Evolutionary conservation across 2,113 vertebrate genomes (phyloP).

Genomic region (Electrona antarctica): DNA sequence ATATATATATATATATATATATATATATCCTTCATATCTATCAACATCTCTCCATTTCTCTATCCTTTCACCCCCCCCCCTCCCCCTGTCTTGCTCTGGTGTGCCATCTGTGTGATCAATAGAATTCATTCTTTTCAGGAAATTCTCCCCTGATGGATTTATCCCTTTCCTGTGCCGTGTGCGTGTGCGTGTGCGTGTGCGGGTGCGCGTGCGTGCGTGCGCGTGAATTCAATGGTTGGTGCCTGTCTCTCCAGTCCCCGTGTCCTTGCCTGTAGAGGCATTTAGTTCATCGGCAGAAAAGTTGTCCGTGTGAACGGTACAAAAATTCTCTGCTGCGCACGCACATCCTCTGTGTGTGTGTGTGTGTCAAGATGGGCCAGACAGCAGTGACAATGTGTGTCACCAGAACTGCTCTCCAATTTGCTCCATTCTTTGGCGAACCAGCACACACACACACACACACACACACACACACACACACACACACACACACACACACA

Average conservation of each 20-base stretch:
- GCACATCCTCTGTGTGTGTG: neutral
- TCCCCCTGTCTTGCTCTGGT: slow-evolving; percentile 31
- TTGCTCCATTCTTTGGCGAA: neutral
- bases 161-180: slow-evolving; percentile 7
- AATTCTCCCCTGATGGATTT: slow-evolving; percentile 63
- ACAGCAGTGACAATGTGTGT: neutral
- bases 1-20: too few species aligned
- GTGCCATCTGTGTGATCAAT: slow-evolving; percentile 72
- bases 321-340: slow-evolving; percentile 27
- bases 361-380: neutral
- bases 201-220: slow-evolving; percentile 9
- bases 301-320: slow-evolving; percentile 25
- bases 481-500: neutral
- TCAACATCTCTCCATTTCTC: neutral
- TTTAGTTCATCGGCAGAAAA: slow-evolving; percentile 32
- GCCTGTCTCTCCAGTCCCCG: neutral
- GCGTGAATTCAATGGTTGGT: neutral
- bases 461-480: neutral
- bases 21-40: slow-evolving; percentile 27
- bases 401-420: neutral
- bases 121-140: slow-evolving; percentile 66
- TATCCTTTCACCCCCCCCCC: neutral
- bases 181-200: slow-evolving; percentile 30
- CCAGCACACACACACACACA: neutral
- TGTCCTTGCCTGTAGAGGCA: neutral